Conservation (phyloP, 1,140 invertebrate species). For the Parasteatoda tepidariorum region DNA sequence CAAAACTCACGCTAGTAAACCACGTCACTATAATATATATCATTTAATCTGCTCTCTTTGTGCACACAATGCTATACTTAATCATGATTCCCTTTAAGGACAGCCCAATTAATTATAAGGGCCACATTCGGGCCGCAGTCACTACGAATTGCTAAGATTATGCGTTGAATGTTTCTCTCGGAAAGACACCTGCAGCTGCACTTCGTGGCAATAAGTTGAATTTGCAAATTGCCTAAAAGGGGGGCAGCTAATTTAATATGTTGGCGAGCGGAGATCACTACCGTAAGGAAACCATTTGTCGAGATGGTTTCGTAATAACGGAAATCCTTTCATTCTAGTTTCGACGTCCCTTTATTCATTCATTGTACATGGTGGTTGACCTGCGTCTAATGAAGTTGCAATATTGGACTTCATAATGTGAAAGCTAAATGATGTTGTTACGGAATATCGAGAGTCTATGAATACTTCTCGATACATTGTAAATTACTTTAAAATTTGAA, state of each 20-base stretch:
- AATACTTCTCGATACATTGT: too few relatives aligned
- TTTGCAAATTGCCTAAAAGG: neutral
- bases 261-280: conserved; percentile 16
- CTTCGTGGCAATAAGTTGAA: conserved; percentile 16
- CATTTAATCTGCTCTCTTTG: conserved; percentile 31
- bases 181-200: neutral
- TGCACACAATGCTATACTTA: conserved; percentile 6
- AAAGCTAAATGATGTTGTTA: too few relatives aligned
- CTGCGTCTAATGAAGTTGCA: too few relatives aligned
- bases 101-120: conserved; percentile 36
- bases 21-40: conserved; percentile 28
- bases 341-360: too few relatives aligned
- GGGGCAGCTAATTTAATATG: conserved; percentile 21
- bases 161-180: neutral
- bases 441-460: too few relatives aligned
- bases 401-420: too few relatives aligned
- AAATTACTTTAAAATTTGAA: too few relatives aligned
- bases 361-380: too few relatives aligned
- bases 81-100: conserved; percentile 41
- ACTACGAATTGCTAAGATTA: too few relatives aligned
- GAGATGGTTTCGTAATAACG: too few relatives aligned
- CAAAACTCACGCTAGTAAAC: conserved; percentile 9
- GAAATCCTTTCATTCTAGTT: too few relatives aligned
- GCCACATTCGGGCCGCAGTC: neutral
- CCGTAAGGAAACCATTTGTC: too few relatives aligned